These are phyloP conservation scores for Ophion obscuratus DNA, from an alignment of 2,888 invertebrate species.

Conservation along the genomic window DNA sequence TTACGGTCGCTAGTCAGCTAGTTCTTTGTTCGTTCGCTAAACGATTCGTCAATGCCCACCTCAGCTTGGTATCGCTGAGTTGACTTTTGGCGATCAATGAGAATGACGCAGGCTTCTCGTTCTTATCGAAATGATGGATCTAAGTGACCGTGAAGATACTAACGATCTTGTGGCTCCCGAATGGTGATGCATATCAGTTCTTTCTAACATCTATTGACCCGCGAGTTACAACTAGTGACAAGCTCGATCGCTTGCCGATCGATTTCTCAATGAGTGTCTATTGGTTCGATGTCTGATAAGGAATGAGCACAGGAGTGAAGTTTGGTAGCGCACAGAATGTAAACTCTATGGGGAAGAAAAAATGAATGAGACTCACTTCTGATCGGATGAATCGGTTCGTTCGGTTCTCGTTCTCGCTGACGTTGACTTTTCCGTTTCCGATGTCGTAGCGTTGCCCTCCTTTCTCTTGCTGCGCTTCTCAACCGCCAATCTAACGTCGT, in stretches of 20 bases:
- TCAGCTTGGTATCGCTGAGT: background rate
- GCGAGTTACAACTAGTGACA: no score
- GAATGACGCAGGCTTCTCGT: background rate
- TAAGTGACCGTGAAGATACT: conserved; percentile 76
- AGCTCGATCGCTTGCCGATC: background rate
- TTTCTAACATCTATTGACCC: background rate
- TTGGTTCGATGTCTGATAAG: conserved; percentile 1
- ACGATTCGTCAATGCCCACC: background rate
- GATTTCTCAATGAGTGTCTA: background rate
- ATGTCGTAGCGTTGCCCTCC: conserved; percentile 87
- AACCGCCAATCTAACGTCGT: conserved; percentile 91
- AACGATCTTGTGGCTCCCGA: conserved; percentile 48
- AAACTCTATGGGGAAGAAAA: conserved; percentile 20
- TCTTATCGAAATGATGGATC: conserved; percentile 40
- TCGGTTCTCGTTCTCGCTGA: conserved; percentile 87
- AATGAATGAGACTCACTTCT: conserved; percentile 80
- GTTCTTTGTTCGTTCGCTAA: conserved; percentile 8
- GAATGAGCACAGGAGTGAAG: background rate
- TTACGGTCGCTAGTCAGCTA: conserved; percentile 74
- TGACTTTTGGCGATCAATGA: background rate
- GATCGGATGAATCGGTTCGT: conserved; percentile 84
- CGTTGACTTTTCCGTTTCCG: conserved; percentile 92
- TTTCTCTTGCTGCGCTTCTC: conserved; percentile 89
- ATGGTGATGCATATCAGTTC: conserved; percentile 57
- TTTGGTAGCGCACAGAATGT: background rate